Conservation (phyloP, 1,140 invertebrate genomes). For the Caenorhabditis tropicalis region DNA sequence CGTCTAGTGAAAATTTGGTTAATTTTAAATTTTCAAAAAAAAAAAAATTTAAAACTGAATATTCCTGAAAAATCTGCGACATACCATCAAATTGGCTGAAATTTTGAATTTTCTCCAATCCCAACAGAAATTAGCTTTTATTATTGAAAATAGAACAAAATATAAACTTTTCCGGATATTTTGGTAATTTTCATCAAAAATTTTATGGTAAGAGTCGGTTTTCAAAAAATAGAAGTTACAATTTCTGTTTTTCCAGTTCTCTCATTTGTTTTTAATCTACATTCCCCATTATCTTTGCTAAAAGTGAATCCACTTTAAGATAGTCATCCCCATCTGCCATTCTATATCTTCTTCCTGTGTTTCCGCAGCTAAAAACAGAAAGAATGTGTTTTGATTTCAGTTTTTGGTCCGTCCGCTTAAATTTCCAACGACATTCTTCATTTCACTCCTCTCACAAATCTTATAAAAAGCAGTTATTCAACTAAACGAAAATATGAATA, state of each 20-base stretch:
- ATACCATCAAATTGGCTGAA: no score
- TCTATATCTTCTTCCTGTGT: slow-evolving; percentile 18
- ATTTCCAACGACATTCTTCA: not conserved
- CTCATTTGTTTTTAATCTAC: not conserved
- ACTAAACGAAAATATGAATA: slow-evolving; percentile 15
- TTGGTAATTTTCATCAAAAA: no score
- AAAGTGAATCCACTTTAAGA: not conserved
- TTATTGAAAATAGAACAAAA: no score
- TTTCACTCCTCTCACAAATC: no score
- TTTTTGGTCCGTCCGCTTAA: not conserved
- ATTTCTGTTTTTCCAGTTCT: not conserved
- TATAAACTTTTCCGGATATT: no score
- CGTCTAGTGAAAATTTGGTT: no score
- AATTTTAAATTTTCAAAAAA: no score
- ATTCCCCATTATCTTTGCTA: not conserved
- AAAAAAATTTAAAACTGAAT: no score
- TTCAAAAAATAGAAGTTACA: not conserved
- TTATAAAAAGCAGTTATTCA: not conserved
- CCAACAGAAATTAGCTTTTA: no score
- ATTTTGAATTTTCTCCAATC: no score
- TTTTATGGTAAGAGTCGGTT: not conserved
- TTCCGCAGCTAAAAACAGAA: not conserved
- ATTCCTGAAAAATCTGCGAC: no score
- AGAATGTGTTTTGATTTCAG: not conserved
- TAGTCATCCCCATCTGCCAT: not conserved